These are phyloP conservation scores for Helarctos malayanus DNA, from an alignment of 2,797 vertebrate species.

Conservation along the genomic window DNA sequence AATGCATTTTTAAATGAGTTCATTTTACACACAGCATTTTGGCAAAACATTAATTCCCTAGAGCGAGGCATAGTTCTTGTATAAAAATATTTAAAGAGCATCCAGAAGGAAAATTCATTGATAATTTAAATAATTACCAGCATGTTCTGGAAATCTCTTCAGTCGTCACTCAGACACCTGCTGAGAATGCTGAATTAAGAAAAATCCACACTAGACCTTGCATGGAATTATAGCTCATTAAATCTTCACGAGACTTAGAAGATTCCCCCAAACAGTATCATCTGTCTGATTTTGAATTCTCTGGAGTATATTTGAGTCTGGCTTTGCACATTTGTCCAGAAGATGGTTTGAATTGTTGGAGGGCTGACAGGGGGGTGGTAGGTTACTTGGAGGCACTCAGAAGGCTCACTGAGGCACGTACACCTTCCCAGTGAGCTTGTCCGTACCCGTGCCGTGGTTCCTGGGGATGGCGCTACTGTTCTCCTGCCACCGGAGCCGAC, in stretches of 20 bases:
- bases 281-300: neutral
- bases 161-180: neutral
- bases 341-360: neutral
- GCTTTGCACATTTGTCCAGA: neutral
- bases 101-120: neutral
- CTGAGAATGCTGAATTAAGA: conserved; percentile 25
- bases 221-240: neutral
- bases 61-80: neutral
- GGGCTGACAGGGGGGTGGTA: neutral
- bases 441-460: accelerated
- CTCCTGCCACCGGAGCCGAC: neutral
- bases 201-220: neutral
- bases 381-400: neutral
- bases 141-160: neutral
- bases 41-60: neutral
- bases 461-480: too few relatives aligned
- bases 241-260: neutral
- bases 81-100: conserved; percentile 45
- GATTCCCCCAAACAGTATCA: neutral
- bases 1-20: conserved; percentile 47
- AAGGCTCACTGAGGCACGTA: neutral
- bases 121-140: conserved; percentile 50
- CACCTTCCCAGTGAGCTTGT: neutral
- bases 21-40: conserved; percentile 45
- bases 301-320: neutral